Conservation (phyloP, 2,797 vertebrate species). For the Rhinatrema bivittatum region DNA sequence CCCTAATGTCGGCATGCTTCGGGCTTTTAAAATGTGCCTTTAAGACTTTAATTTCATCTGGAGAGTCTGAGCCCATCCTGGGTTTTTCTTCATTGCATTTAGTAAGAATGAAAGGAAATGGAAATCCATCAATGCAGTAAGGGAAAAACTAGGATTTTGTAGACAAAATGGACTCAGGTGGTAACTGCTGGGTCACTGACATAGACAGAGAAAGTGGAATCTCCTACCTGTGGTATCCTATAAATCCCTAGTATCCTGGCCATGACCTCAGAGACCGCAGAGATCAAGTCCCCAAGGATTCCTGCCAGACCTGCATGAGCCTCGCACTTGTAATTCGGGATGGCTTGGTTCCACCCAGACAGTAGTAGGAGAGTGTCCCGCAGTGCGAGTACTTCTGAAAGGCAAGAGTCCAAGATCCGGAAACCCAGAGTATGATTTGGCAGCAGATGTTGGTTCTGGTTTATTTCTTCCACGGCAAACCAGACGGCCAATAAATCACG, state of each 20-base stretch:
- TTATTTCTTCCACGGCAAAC: background rate
- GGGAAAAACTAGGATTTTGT: no score
- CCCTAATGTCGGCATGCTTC: no score
- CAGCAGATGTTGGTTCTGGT: background rate
- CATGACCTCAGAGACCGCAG: background rate
- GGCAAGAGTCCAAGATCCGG: constrained; percentile 2
- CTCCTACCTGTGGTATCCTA: background rate
- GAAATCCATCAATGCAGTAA: no score
- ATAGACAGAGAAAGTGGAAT: no score
- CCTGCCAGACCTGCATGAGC: background rate
- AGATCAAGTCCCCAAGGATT: background rate
- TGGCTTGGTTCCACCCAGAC: background rate
- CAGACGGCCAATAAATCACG: background rate
- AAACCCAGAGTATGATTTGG: constrained; percentile 5
- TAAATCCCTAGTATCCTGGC: background rate
- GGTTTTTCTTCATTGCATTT: no score
- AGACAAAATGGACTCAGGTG: no score
- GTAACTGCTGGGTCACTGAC: no score
- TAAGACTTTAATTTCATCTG: no score
- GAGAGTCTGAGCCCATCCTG: no score
- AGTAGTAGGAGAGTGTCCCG: background rate
- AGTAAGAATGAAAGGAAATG: no score
- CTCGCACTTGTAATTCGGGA: background rate
- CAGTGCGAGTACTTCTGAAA: background rate
- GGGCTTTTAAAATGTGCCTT: no score